Evolutionary conservation across 2,113 vertebrate genomes (phyloP).

Genomic region (Corynorhinus townsendii): DNA sequence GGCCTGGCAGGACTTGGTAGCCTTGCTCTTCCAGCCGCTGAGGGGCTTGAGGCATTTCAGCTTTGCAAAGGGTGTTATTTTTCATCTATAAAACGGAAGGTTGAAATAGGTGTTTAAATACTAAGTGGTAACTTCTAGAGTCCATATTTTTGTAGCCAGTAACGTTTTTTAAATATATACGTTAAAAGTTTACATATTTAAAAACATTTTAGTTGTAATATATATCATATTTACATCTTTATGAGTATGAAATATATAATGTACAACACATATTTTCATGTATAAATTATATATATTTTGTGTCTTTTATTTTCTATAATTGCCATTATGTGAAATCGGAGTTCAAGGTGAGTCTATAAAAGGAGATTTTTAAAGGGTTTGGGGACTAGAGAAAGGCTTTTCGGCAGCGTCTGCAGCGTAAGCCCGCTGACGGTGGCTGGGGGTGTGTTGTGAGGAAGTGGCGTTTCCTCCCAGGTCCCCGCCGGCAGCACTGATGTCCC

Average conservation of each 20-base stretch:
- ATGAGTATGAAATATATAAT: background rate
- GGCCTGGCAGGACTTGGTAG: background rate
- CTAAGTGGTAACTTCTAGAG: background rate
- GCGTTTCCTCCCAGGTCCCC: conserved; percentile 84
- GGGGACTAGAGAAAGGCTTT: background rate
- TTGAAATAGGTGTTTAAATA: background rate
- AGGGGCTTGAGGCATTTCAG: background rate
- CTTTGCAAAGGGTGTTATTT: background rate
- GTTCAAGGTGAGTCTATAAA: background rate
- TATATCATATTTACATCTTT: background rate
- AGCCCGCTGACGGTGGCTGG: background rate
- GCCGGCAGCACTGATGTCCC: conserved; percentile 90
- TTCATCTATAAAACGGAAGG: background rate
- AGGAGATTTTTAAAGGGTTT: background rate
- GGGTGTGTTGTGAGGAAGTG: background rate
- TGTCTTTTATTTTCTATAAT: background rate
- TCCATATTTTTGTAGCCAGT: background rate
- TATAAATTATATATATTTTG: background rate
- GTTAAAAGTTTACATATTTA: background rate
- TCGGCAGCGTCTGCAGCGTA: background rate
- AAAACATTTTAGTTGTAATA: background rate
- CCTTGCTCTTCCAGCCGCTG: background rate
- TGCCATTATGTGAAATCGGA: background rate
- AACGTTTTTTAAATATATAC: background rate
- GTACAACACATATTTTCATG: background rate